phyloP scores from a whole-genome alignment of 2,888 invertebrate genomes.

The Meganola albula region DNA sequence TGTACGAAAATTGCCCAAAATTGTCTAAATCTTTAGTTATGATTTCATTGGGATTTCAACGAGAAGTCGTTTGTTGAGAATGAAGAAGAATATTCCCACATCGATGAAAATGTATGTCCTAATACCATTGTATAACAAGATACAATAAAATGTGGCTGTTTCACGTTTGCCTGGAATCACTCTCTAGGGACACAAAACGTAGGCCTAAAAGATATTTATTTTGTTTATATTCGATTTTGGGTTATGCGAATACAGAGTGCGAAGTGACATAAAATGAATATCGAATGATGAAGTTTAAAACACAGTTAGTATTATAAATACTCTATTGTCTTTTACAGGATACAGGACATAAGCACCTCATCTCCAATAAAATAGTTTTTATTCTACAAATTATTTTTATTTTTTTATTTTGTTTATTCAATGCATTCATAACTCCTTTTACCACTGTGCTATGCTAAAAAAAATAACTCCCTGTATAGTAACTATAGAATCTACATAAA shows the following conservation, averaged over 20 bases:
- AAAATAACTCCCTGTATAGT: too few species aligned
- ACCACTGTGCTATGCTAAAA: too few species aligned
- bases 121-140: slow-evolving; percentile 36
- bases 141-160: slow-evolving; percentile 37
- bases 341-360: too few species aligned
- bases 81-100: slow-evolving; percentile 25
- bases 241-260: slow-evolving; percentile 20
- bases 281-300: too few species aligned
- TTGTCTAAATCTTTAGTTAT: slow-evolving; percentile 62
- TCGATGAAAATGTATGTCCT: slow-evolving; percentile 26
- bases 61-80: slow-evolving; percentile 19
- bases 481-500: too few species aligned
- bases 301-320: too few species aligned
- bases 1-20: slow-evolving; percentile 51
- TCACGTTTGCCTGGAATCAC: slow-evolving; percentile 35
- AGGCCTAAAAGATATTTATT: slow-evolving; percentile 19
- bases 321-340: too few species aligned
- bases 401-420: too few species aligned
- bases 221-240: slow-evolving; percentile 20
- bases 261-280: too few species aligned
- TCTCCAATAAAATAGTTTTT: too few species aligned
- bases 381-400: too few species aligned
- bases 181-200: slow-evolving; percentile 25
- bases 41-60: slow-evolving; percentile 44
- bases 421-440: too few species aligned